A percentile compares a stretch with the other conserved stretches of the same genome.
Evolutionary conservation across 2,888 invertebrate genomes (phyloP).

Genomic region (Gastracanthus pulcherrimus): DNA sequence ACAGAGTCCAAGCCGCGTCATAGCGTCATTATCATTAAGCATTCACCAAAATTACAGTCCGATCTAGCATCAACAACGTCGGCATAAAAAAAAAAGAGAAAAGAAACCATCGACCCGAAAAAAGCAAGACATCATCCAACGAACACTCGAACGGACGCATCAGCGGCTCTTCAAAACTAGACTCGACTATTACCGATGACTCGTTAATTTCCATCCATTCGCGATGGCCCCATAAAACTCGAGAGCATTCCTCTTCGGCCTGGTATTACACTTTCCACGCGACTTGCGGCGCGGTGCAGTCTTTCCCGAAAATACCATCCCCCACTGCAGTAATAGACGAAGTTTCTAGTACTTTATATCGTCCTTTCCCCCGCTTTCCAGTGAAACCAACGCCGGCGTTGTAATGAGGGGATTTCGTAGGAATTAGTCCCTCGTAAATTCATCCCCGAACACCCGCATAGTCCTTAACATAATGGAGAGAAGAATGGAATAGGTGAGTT

Average conservation of each 20-base stretch:
- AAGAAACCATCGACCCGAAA: background rate
- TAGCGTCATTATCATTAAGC: slow-evolving; percentile 19
- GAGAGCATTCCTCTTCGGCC: background rate
- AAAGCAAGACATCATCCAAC: slow-evolving; percentile 24
- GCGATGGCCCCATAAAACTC: slow-evolving; percentile 13
- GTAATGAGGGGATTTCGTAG: slow-evolving; percentile 48
- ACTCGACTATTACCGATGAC: slow-evolving; percentile 28
- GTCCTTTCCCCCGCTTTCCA: background rate
- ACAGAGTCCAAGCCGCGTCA: background rate
- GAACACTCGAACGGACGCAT: background rate
- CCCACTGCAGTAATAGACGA: no score
- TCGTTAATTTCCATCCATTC: slow-evolving; percentile 31
- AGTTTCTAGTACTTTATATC: no score
- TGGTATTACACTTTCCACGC: slow-evolving; percentile 21
- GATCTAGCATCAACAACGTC: background rate
- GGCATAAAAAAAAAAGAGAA: background rate
- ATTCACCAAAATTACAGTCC: slow-evolving; percentile 16
- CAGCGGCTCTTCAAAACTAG: background rate
- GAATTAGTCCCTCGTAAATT: slow-evolving; percentile 55
- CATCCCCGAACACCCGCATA: slow-evolving; percentile 20
- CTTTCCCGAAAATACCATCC: no score
- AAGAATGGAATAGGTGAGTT: slow-evolving; percentile 29
- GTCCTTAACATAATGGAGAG: slow-evolving; percentile 38
- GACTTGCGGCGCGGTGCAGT: slow-evolving; percentile 3
- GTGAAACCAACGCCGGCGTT: no score